Conservation (phyloP, 2,797 vertebrate genomes). For the Sardinella longiceps region DNA sequence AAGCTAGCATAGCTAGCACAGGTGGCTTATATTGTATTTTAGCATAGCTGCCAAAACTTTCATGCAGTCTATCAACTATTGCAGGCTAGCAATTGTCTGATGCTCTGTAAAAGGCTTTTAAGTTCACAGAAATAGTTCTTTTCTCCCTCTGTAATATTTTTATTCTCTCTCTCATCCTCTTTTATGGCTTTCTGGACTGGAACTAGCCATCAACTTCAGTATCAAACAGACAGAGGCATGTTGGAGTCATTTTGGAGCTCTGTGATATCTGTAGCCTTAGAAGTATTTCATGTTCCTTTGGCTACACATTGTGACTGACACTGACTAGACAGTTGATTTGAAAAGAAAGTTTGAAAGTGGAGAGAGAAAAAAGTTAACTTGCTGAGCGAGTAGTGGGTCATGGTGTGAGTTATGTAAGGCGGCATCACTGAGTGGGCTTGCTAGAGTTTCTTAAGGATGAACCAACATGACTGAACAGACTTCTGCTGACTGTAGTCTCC, state of each 20-base stretch:
- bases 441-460: conserved; percentile 37
- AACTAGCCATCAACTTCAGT: no score
- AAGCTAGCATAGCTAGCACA: not conserved
- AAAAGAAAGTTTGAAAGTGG: not conserved
- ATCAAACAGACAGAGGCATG: not conserved
- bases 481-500: conserved; percentile 57
- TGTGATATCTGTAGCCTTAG: not conserved
- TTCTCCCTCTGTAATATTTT: no score
- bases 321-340: not conserved
- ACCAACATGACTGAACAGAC: conserved; percentile 24
- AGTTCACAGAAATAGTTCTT: no score
- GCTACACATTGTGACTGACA: not conserved
- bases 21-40: not conserved
- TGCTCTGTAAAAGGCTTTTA: no score
- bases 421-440: conserved; percentile 15
- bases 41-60: not conserved
- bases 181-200: no score
- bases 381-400: conserved; percentile 11
- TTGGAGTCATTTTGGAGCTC: not conserved
- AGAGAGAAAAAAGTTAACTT: conserved; percentile 12
- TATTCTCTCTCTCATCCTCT: no score
- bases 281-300: not conserved
- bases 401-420: not conserved
- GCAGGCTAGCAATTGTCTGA: not conserved
- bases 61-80: not conserved